Base-by-base conservation (phyloP, 2,888 invertebrate species). In the Tromatobia lineatoria region DNA sequence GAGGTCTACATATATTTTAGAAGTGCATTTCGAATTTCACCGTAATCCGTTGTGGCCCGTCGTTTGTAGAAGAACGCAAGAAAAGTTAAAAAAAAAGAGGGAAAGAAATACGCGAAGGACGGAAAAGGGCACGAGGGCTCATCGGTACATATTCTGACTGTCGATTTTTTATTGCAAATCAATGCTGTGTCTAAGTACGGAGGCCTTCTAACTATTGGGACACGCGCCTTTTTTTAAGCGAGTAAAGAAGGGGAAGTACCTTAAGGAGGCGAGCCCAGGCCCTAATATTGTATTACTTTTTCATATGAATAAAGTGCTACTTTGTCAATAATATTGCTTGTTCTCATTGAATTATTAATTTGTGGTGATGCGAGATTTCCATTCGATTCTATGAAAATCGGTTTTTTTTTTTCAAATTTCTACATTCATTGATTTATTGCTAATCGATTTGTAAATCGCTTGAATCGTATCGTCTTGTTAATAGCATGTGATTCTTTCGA, bases 221-320 rank as follows among this genome's bases (percentile, higher is more conserved):
- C 86, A 83, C 79, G 86, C 83, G 86, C 81, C 82, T 85, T 88
- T 86, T 85, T 77, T 82, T 87, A 78, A 80, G 29, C 64, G 66
- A 59, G 83, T 83, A 79, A 81, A 71, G 50, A 50, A 54, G 80
- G 52, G 77, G 45, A 23, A 47, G 20, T 34, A 70, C 25, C 50
- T 77, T 82, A 61, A 25, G 71, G 52, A 50, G 54, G 66, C 70
- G 71, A 87, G 83, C 86, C 85, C 88, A 88, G 89, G 90, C 87
- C 90, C 90, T 89, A 91, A 91, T 87, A 89, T 91, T 93, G 92
- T 93, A 92, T 91, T 92, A 93, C 90, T 91, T 93, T 93, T 93
- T 93, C 91, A 92, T 90, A 91, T 88, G 82, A 93, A 92, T 92
- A 93, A 93, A 93, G 90, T 91, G 91, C 92, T 93, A 93, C 93